Base-by-base conservation (phyloP, 2,113 vertebrate genomes). In the Pedetes capensis region DNA sequence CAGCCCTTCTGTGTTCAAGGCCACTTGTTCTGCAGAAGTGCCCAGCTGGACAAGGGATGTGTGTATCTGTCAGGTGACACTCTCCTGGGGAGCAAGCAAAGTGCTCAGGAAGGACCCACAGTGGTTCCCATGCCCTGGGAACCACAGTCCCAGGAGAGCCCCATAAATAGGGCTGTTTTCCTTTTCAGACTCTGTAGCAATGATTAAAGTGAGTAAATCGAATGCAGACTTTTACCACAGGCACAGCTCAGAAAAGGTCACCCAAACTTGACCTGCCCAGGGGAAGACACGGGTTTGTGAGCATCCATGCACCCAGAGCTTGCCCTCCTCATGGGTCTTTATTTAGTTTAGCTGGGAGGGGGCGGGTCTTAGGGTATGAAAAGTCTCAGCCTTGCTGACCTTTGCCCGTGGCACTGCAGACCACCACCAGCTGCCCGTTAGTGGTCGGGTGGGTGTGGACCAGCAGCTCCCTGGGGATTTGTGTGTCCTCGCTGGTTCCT, bases 81-180 rank as follows among this genome's bases (percentile, higher is more conserved):
- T 72, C 80, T 63, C 61, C 25, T 13, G 1, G 9, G 3, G 63
- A 59, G 29, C 37, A 20, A 20, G 68, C 3, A 0, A 2, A 1
- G n/a, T 14, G 63, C 72, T 61, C 53, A 34, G 78, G 29, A 37
- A 85, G 27, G 34, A 49, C 13, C 51, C 0, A 12, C 34, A 27
- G 51, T n/a, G 76, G 44, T 53, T 74, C 61, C 61, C 37, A n/a
- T 44, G 66, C 6, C 37, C 27, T 34, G 37, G 29, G 72, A 47
- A 11, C 55, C 66, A 75, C 84, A 94, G 66, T 81, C 93, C 87
- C 53, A 1, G 32, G 6, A 17, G 37, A 64, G 55, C 87, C 53
- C 68, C 49, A 49, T 75, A 66, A 91, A 42, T 18, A 87, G 68
- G 74, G 34, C 51, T 75, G 32, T 49, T 91, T 91, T 57, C 66